A percentile compares a stretch with the other conserved stretches of the same genome.
Conservation (phyloP, 2,888 invertebrate species). For the Dasypolia templi region DNA sequence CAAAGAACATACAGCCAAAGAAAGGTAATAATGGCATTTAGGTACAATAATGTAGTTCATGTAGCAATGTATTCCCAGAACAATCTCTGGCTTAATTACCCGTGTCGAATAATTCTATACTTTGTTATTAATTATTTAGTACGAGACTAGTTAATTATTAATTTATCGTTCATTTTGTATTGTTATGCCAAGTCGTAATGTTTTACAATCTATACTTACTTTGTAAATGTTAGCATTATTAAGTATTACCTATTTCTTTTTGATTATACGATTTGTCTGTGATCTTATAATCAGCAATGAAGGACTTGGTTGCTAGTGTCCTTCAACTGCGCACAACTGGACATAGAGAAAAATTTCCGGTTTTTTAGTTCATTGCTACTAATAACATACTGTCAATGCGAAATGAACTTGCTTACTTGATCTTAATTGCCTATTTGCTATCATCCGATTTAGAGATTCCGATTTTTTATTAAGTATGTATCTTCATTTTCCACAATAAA, state of each 20-base stretch:
- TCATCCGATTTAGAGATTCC: too few species aligned
- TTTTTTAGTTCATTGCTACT: not conserved
- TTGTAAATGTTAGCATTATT: slow-evolving; percentile 24
- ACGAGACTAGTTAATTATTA: slow-evolving; percentile 49
- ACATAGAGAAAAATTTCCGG: not conserved
- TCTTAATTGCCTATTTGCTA: not conserved
- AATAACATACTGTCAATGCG: not conserved
- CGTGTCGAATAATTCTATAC: slow-evolving; percentile 41
- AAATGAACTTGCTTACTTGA: not conserved
- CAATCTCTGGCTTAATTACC: slow-evolving; percentile 41
- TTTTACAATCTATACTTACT: slow-evolving; percentile 27
- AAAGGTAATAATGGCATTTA: not conserved
- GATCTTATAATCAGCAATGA: not conserved
- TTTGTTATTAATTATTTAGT: slow-evolving; percentile 51
- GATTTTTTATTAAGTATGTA: not conserved
- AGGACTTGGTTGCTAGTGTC: not conserved
- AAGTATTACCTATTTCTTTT: not conserved
- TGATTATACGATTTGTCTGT: not conserved
- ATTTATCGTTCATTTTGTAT: slow-evolving; percentile 46
- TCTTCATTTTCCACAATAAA: not conserved
- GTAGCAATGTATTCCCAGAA: slow-evolving; percentile 37
- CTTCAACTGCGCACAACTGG: not conserved
- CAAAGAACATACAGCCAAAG: not conserved
- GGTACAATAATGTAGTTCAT: slow-evolving; percentile 9
- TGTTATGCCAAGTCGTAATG: slow-evolving; percentile 42